Evolutionary conservation across 2,797 vertebrate genomes (phyloP), one percentile per base, ranked within the genome.

Genomic region (Tangara arthus): DNA sequence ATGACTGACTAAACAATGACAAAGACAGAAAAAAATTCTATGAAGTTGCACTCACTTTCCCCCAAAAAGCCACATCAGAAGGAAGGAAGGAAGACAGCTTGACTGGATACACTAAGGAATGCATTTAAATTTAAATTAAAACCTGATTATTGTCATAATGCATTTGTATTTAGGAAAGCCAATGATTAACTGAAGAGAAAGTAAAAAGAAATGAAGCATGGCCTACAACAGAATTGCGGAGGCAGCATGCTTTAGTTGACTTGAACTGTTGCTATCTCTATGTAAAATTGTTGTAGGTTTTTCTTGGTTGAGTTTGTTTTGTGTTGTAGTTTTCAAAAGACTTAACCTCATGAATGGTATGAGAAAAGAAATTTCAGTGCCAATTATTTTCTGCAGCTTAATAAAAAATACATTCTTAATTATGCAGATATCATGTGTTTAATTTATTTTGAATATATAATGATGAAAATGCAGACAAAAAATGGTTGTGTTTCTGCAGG

Each of bases 361-460:
- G 32, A 22, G 61, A 71, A 94, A 91, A 47, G 42, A 91, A 72
- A 92, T 88, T 93, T 72, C 39, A 50, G 32, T 59, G 46, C 47
- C 46, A 87, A 77, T 82, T 87, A 75, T 9, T 68, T 85, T 80
- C 79, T 70, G 60, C 46, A 78, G 21, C 52, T 83, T 84, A 91
- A 91, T 77, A 61, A 94, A 83, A 90, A 63, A 72, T 37, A 20
- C 28, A 55, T 70, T 86, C n/a, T 55, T 57, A 63, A 24, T 71
- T 77, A 90, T 82, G 47, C 66, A 94, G 39, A 52, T 84, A 59
- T 77, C 19, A 23, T 18, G 10, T 64, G 22, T 56, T 94, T 76
- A 80, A 91, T 94, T 75, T 79, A 42, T 57, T 96, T 82, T 93
- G 52, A 94, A 82, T 94, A 73, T 32, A 81, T 93, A 73, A 89